A percentile compares a stretch with the other conserved stretches of the same genome.
Conservation (phyloP, 2,113 vertebrate species). For the Toxotes chatareus region DNA sequence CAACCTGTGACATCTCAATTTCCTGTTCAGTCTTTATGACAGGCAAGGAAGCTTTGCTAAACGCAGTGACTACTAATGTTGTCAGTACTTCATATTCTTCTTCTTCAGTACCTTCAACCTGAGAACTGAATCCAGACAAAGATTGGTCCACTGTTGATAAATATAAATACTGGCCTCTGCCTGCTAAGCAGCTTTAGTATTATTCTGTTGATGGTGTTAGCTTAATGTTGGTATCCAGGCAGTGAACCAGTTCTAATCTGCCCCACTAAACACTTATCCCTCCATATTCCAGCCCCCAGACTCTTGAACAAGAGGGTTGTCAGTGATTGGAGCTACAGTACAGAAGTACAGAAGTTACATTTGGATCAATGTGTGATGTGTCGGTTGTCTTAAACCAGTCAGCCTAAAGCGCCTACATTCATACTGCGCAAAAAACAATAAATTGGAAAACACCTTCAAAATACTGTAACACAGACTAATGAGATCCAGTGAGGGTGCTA, state of each 20-base stretch:
- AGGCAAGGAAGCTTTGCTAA: not conserved
- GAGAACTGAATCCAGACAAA: slow-evolving; percentile 19
- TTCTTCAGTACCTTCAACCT: not conserved
- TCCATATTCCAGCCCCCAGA: slow-evolving; percentile 6
- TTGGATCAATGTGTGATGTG: not conserved
- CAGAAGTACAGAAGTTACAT: not conserved
- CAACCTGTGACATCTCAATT: not conserved
- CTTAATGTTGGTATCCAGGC: slow-evolving; percentile 30
- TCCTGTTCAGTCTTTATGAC: not conserved
- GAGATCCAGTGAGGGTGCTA: not conserved
- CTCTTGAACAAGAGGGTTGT: slow-evolving; percentile 17
- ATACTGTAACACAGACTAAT: not conserved
- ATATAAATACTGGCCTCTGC: slow-evolving; percentile 24
- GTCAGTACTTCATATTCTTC: not conserved
- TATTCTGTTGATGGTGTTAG: slow-evolving; percentile 33
- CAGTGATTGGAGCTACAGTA: not conserved
- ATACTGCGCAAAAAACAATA: too few relatives aligned
- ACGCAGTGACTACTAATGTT: not conserved
- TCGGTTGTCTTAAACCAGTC: not conserved
- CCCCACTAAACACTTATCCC: slow-evolving; percentile 15
- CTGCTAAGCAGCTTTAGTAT: slow-evolving; percentile 36
- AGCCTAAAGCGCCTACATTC: not conserved
- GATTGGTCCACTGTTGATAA: slow-evolving; percentile 12
- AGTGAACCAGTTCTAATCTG: slow-evolving; percentile 43
- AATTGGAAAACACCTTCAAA: not conserved